Evolutionary conservation across 2,888 invertebrate genomes (phyloP).

Genomic region (Sussaba pulchella): DNA sequence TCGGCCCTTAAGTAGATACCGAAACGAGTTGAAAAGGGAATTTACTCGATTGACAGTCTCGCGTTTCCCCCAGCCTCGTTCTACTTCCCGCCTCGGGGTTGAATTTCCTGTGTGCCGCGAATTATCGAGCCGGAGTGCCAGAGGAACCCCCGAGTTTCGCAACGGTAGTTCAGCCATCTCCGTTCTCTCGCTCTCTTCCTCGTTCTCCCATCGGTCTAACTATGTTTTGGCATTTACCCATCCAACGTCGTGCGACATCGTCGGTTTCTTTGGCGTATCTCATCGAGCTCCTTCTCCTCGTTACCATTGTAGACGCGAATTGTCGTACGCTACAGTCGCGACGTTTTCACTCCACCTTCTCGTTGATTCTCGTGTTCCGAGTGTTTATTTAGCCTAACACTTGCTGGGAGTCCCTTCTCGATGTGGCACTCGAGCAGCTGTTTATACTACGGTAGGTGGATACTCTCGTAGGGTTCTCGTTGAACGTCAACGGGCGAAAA

Average conservation of each 20-base stretch:
- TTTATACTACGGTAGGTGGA: slow-evolving; percentile 49
- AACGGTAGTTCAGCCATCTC: slow-evolving; percentile 27
- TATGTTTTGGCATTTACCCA: slow-evolving; percentile 35
- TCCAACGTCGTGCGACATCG: slow-evolving; percentile 37
- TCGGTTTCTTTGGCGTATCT: slow-evolving; percentile 52
- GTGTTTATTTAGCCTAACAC: slow-evolving; percentile 81
- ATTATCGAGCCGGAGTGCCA: slow-evolving; percentile 45
- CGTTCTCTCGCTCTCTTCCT: slow-evolving; percentile 7
- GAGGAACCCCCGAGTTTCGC: slow-evolving; percentile 47
- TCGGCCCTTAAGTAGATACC: slow-evolving; percentile 10
- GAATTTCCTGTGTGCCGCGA: slow-evolving; percentile 49
- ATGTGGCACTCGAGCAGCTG: slow-evolving; percentile 47
- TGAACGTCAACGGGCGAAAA: slow-evolving; percentile 37
- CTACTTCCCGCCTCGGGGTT: slow-evolving; percentile 24
- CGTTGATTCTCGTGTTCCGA: slow-evolving; percentile 57
- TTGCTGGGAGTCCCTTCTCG: slow-evolving; percentile 74
- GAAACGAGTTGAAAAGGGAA: slow-evolving; percentile 48
- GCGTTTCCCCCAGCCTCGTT: slow-evolving; percentile 32
- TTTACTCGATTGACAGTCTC: slow-evolving; percentile 62
- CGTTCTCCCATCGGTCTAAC: background rate
- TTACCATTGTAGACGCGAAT: slow-evolving; percentile 60
- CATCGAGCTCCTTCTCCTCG: slow-evolving; percentile 58
- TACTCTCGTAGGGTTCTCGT: slow-evolving; percentile 32
- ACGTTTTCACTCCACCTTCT: slow-evolving; percentile 40
- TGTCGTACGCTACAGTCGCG: slow-evolving; percentile 30